Conservation (phyloP, 2,113 vertebrate genomes). For the Otolemur garnettii region DNA sequence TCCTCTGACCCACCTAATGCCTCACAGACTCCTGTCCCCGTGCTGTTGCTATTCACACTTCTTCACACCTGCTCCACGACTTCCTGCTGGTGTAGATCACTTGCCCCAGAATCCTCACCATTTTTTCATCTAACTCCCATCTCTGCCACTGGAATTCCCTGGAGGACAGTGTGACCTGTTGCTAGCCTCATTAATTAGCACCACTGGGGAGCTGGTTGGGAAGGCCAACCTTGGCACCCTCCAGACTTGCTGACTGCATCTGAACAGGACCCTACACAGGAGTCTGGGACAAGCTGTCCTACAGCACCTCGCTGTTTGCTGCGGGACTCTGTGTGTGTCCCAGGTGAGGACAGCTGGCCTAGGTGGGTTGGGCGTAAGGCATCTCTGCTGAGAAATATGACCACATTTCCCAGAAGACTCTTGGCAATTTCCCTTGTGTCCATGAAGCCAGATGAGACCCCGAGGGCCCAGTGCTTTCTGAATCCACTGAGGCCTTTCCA, state of each 20-base stretch:
- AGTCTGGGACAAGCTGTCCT: rapidly evolving
- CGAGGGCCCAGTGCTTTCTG: rapidly evolving
- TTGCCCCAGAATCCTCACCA: background rate
- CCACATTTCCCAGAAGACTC: background rate
- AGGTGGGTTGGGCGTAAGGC: background rate
- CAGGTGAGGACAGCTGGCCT: background rate
- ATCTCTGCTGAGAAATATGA: background rate
- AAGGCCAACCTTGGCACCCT: background rate
- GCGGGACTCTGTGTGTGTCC: background rate
- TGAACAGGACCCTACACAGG: background rate
- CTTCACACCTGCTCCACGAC: background rate
- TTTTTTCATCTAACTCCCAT: too few species aligned
- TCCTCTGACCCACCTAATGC: rapidly evolving
- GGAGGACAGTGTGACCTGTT: background rate
- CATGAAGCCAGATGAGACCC: background rate
- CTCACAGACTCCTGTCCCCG: rapidly evolving
- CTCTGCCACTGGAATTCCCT: background rate
- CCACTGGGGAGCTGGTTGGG: background rate
- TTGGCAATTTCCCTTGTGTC: background rate
- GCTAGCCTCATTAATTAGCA: rapidly evolving
- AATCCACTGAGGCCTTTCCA: background rate
- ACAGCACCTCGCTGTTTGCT: rapidly evolving
- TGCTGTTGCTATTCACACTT: background rate
- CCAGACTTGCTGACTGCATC: too few species aligned
- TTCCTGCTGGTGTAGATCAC: background rate